Conservation (phyloP, 2,888 invertebrate genomes). For the Salpingus planirostris region DNA sequence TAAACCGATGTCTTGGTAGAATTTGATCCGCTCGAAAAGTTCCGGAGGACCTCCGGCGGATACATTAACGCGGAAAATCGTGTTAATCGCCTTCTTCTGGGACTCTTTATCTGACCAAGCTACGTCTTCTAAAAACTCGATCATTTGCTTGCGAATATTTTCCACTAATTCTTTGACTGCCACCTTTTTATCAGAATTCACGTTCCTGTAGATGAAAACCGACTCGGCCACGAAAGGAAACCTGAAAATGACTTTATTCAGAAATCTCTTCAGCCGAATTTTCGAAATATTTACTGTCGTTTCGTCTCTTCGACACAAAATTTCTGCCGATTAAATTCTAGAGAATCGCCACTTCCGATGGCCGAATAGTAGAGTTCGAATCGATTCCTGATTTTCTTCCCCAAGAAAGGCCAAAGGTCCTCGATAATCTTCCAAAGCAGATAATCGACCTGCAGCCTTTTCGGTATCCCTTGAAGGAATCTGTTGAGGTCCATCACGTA, state of each 20-base stretch:
- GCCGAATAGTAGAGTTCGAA: conserved; percentile 15
- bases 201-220: conserved; percentile 16
- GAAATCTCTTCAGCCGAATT: too few relatives aligned
- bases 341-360: too few relatives aligned
- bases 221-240: conserved; percentile 23
- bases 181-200: conserved; percentile 14
- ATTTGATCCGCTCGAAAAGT: conserved; percentile 18
- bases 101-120: conserved; percentile 22
- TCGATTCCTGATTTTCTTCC: conserved; percentile 18
- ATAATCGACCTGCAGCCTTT: conserved; percentile 15
- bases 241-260: too few relatives aligned
- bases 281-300: conserved; percentile 22
- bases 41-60: conserved; percentile 24
- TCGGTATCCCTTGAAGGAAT: conserved; percentile 8
- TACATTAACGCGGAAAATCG: too few relatives aligned
- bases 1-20: conserved; percentile 29
- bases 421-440: conserved; percentile 26
- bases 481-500: conserved; percentile 9
- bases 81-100: too few relatives aligned
- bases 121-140: conserved; percentile 15
- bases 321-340: conserved; percentile 17
- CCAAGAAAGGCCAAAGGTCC: conserved; percentile 21
- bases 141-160: conserved; percentile 16
- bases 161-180: conserved; percentile 19
- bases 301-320: conserved; percentile 20